Evolutionary conservation across 1,140 invertebrate genomes (phyloP), one percentile per base, ranked within the genome.

Genomic region (Oncopeltus fasciatus): DNA sequence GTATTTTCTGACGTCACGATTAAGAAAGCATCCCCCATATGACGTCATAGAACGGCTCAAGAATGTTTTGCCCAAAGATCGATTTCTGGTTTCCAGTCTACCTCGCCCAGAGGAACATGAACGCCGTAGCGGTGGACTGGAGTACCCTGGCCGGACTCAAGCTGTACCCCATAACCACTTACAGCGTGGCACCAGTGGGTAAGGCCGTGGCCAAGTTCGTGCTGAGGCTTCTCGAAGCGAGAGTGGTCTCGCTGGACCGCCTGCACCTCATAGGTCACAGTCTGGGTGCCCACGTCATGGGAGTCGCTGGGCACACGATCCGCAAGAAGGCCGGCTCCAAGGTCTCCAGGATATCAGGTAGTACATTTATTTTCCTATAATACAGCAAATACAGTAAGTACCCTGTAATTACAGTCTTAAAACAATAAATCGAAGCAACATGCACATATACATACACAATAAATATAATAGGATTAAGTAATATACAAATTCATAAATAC

Each of bases 241-340:
- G 44, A 27, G 59, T 49, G 12, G 26, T 33, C 1, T 8, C 20
- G 1, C 4, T 57, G 18, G 71, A 78, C 47, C 74, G 81, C 60
- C 72, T 87, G 62, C 86, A 92, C 69, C 69, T 92, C 9, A 79
- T 92, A 60, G 90, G 90, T 0, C 90, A 92, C 74, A 91, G 88
- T 65, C 74, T 94, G 4, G 90, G 90, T 0, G 83, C 88, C 0
- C 90, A 94, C 68, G 82, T 91, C 14, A 81, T 84, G 0, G 88
- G 88, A 1, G 84, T 85, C 61, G 78, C 84, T 0, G 89, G 88
- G 0, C 81, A 81, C 66, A 31, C 21, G 1, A 27, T 47, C 2
- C 11, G 1, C 0, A 57, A 29, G n/a, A 16, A 1, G 18, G 21
- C 14, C 1, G 2, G n/a, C 11, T 26, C 16, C 14, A 57, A 38